phyloP scores from a whole-genome alignment of 2,888 invertebrate species.

The Carabus problematicus region DNA sequence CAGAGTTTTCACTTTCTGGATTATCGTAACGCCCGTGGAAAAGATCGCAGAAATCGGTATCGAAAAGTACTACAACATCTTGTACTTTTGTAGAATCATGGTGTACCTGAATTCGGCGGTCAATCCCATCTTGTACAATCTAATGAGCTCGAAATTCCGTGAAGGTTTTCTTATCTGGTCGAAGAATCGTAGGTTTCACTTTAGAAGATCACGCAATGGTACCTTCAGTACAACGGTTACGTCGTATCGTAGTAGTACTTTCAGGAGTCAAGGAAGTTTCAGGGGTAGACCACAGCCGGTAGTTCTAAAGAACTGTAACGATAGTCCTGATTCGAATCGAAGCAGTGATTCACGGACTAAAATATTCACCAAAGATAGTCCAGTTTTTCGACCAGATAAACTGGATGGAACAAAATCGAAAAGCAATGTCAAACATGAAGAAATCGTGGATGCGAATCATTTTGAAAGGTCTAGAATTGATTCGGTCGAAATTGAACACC shows the following conservation, averaged over 20 bases:
- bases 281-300: slow-evolving; percentile 53
- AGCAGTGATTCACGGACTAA: slow-evolving; percentile 58
- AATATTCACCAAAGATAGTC: slow-evolving; percentile 26
- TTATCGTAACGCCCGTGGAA: slow-evolving; percentile 77
- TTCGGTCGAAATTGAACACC: slow-evolving; percentile 23
- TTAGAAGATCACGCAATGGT: slow-evolving; percentile 59
- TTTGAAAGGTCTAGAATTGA: not conserved
- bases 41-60: slow-evolving; percentile 72
- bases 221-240: slow-evolving; percentile 67
- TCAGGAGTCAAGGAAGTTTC: slow-evolving; percentile 52
- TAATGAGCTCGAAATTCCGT: slow-evolving; percentile 91
- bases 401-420: not conserved
- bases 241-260: slow-evolving; percentile 57
- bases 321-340: slow-evolving; percentile 64
- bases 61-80: slow-evolving; percentile 80
- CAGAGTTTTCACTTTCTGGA: slow-evolving; percentile 82
- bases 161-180: slow-evolving; percentile 78
- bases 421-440: not conserved
- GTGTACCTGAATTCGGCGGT: slow-evolving; percentile 88
- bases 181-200: slow-evolving; percentile 62
- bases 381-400: not conserved
- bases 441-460: not conserved
- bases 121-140: slow-evolving; percentile 90
- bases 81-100: slow-evolving; percentile 87
- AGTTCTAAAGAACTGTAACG: slow-evolving; percentile 53